These are phyloP conservation scores for Cydia splendana DNA, from an alignment of 1,140 invertebrate genomes.

Conservation along the genomic window DNA sequence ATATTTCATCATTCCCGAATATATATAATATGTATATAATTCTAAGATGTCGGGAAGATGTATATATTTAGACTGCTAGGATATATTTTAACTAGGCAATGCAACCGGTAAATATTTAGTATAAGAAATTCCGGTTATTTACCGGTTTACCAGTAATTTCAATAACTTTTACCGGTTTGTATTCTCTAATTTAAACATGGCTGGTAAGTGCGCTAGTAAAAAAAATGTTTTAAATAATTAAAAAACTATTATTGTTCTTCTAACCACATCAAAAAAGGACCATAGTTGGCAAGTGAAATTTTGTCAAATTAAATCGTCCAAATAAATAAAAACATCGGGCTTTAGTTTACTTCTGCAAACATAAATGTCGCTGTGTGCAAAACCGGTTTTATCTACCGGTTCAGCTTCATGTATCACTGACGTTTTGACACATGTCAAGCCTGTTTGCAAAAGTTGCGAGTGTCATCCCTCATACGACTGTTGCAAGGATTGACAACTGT, in stretches of 20 bases:
- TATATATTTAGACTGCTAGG: neutral
- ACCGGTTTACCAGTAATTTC: too few relatives aligned
- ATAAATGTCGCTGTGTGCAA: neutral
- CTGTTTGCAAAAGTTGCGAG: constrained; percentile 12
- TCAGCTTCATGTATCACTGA: neutral
- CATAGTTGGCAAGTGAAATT: constrained; percentile 29
- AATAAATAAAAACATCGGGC: constrained; percentile 11
- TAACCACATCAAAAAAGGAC: constrained; percentile 22
- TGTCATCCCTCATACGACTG: constrained; percentile 16
- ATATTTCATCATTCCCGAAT: constrained; percentile 4
- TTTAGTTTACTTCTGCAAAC: constrained; percentile 8
- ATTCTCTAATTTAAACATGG: neutral
- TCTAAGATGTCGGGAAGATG: constrained; percentile 9
- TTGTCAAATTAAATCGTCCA: constrained; percentile 10
- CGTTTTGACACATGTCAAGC: constrained; percentile 18
- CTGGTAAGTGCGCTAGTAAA: neutral
- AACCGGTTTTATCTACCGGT: neutral
- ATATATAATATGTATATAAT: constrained; percentile 18
- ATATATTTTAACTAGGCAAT: neutral
- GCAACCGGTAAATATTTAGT: too few relatives aligned
- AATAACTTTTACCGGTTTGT: too few relatives aligned
- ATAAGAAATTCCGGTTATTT: too few relatives aligned
- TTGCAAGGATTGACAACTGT: constrained; percentile 10
- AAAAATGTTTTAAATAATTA: neutral
- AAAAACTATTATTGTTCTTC: constrained; percentile 22